These are phyloP conservation scores for Anoplopoma fimbria DNA, from an alignment of 2,113 vertebrate genomes.

Conservation along the genomic window DNA sequence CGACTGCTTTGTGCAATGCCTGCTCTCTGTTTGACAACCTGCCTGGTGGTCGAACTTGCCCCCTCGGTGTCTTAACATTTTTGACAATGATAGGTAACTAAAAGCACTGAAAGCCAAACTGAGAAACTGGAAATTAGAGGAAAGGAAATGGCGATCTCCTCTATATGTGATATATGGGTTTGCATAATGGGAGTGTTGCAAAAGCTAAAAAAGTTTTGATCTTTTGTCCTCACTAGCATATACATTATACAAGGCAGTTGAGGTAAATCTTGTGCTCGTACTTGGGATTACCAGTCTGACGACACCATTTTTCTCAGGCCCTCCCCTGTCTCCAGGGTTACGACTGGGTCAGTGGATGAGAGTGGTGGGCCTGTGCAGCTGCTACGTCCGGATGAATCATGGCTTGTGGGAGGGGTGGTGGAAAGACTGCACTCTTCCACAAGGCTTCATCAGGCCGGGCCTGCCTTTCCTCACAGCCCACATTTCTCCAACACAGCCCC, in stretches of 20 bases:
- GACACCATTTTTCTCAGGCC: conserved; percentile 80
- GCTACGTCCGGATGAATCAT: conserved; percentile 79
- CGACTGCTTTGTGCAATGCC: conserved; percentile 51
- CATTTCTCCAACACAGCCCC: conserved; percentile 63
- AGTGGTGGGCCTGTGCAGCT: conserved; percentile 75
- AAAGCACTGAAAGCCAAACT: conserved; percentile 41
- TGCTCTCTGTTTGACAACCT: conserved; percentile 48
- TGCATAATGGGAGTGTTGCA: conserved; percentile 51
- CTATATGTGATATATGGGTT: conserved; percentile 39
- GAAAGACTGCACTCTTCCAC: conserved; percentile 76
- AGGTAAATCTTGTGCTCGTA: conserved; percentile 73
- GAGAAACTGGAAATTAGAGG: conserved; percentile 48
- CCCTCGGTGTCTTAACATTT: conserved; percentile 33
- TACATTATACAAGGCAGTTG: conserved; percentile 68
- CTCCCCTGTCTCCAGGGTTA: conserved; percentile 79
- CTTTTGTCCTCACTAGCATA: conserved; percentile 57
- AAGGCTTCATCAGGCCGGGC: conserved; percentile 66
- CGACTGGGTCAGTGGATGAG: conserved; percentile 76
- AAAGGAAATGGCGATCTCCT: conserved; percentile 44
- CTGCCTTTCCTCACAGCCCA: conserved; percentile 83
- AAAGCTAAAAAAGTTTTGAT: conserved; percentile 71
- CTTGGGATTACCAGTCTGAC: conserved; percentile 72
- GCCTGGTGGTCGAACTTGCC: conserved; percentile 56
- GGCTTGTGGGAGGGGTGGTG: conserved; percentile 75
- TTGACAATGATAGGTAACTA: conserved; percentile 16